These are phyloP conservation scores for Epicauta chinensis DNA, from an alignment of 1,140 invertebrate species.

Conservation along the genomic window DNA sequence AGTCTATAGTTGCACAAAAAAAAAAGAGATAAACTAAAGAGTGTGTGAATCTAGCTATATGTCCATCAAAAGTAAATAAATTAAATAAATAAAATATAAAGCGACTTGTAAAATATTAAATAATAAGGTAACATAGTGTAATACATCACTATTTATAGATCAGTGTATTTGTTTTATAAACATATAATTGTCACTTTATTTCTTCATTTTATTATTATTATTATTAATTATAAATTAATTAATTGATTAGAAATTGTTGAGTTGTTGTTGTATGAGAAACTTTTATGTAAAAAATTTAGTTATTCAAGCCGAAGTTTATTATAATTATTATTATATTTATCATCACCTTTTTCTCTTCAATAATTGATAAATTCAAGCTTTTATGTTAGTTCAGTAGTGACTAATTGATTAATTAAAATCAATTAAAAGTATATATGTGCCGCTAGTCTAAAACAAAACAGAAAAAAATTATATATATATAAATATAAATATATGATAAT, in stretches of 20 bases:
- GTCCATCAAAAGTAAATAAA: conserved; percentile 14
- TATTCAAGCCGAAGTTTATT: too few relatives aligned
- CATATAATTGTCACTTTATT: conserved; percentile 7
- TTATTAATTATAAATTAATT: too few relatives aligned
- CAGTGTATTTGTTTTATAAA: conserved; percentile 11
- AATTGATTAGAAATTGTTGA: conserved; percentile 5
- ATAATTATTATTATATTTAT: conserved; percentile 22
- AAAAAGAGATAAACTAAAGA: not conserved
- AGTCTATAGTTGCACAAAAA: conserved; percentile 29
- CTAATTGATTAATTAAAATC: conserved; percentile 37
- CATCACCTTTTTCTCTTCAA: too few relatives aligned
- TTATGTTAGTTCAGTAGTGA: conserved; percentile 39
- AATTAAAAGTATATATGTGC: conserved; percentile 37
- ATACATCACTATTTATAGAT: conserved; percentile 23
- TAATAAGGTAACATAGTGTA: conserved; percentile 22
- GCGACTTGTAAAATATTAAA: conserved; percentile 23
- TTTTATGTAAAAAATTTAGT: too few relatives aligned
- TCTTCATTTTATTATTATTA: conserved; percentile 8
- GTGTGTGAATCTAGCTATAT: conserved; percentile 25
- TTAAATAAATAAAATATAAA: not conserved
- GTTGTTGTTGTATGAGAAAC: too few relatives aligned
- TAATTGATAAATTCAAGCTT: conserved; percentile 34
- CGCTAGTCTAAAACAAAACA: conserved; percentile 37
- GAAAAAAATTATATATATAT: too few relatives aligned
- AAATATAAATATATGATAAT: too few relatives aligned